Evolutionary conservation across 2,113 vertebrate species (phyloP), one percentile per base, ranked within the genome.

Genomic region (Cyrtonyx montezumae): DNA sequence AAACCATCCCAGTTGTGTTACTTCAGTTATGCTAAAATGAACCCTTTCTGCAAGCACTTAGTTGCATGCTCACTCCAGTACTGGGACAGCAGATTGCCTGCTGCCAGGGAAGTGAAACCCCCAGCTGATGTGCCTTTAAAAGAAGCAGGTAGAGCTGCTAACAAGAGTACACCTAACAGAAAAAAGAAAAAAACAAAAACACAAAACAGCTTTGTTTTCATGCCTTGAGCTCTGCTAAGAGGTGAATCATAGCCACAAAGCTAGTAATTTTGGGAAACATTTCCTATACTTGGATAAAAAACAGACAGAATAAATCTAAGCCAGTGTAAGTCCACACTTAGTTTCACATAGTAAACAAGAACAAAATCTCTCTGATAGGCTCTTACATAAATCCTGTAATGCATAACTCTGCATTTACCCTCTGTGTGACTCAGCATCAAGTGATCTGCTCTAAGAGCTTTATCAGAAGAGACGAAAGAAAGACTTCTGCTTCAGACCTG

Each of bases 51-150:
- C 11, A 12, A 59, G 20, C 56, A 59, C 20, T 59, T 13, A 21
- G 56, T 59, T 34, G n/a, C 13, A 32, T 59, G 20, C 21, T 59
- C 20, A 34, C 13, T 21, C 56, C 13, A 19, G n/a, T 8, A 22
- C n/a, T 34, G 56, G n/a, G 56, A 32, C 32, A 45, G 26, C 1
- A 5, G 18, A 15, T 21, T 68, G 3, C 12, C 18, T n/a, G 30
- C 37, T 8, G 1, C 1, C 1, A 25, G 2, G 83, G 65, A 91
- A 78, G 22, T 30, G 34, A 79, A 90, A 77, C 18, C 6, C 15
- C n/a, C 42, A 11, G 23, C 1, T 53, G 14, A 23, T 67, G 8
- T 0, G 0, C 25, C 82, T 91, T 85, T 3, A 40, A 1, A 3
- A 81, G 70, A 7, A 1, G 4, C 43, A 79, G 58, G 62, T n/a